Conservation (phyloP, 2,113 vertebrate species). For the Neotoma lepida region DNA sequence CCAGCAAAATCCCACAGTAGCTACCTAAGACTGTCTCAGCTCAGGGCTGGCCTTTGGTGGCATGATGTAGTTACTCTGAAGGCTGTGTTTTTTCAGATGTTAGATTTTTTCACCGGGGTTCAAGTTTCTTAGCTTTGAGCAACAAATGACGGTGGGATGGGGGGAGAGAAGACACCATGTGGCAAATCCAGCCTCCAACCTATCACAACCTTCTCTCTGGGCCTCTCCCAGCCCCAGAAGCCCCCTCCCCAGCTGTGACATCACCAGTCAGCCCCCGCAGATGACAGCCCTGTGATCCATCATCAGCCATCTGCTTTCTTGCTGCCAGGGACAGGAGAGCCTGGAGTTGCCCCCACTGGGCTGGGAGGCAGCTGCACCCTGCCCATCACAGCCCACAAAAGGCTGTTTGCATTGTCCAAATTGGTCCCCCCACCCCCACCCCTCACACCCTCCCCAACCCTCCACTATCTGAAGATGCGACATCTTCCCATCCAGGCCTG, state of each 20-base stretch:
- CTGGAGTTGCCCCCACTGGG: neutral
- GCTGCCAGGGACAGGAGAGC: neutral
- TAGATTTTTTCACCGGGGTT: neutral
- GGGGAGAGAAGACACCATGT: neutral
- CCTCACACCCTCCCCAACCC: conserved; percentile 65
- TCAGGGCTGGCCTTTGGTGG: fast-evolving
- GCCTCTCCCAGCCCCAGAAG: neutral
- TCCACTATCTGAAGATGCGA: conserved; percentile 76
- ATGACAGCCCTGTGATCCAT: conserved; percentile 49
- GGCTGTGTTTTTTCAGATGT: neutral
- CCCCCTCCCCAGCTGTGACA: neutral
- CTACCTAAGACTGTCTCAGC: fast-evolving
- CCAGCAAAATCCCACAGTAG: fast-evolving
- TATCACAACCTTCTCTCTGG: neutral
- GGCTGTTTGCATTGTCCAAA: conserved; percentile 66
- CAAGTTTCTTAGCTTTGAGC: neutral
- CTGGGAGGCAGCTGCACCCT: conserved; percentile 6
- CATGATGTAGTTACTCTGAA: fast-evolving
- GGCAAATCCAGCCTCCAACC: neutral
- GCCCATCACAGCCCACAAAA: neutral
- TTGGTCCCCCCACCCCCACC: conserved; percentile 67
- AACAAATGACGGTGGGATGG: neutral
- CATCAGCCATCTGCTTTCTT: conserved; percentile 58
- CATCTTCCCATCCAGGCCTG: conserved; percentile 72
- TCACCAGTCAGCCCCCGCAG: neutral